Evolutionary conservation across 1,140 invertebrate species (phyloP).

Genomic region (Eupristina koningsbergeri): DNA sequence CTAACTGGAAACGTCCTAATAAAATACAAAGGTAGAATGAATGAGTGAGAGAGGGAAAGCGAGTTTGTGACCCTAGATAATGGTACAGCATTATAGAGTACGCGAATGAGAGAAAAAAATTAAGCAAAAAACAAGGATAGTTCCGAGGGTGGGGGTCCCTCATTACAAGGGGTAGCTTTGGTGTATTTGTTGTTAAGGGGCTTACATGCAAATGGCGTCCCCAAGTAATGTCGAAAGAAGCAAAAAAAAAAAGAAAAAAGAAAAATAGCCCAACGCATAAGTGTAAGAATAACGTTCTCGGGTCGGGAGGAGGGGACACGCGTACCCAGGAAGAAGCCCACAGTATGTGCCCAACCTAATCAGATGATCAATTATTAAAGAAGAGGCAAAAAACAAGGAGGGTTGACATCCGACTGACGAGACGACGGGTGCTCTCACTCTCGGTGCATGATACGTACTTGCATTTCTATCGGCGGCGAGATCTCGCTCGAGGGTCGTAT

Average conservation of each 20-base stretch:
- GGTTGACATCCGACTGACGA: constrained; percentile 71
- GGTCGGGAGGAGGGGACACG: constrained; percentile 50
- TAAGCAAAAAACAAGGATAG: constrained; percentile 59
- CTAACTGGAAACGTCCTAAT: constrained; percentile 47
- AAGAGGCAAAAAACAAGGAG: constrained; percentile 70
- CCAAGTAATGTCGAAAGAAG: constrained; percentile 57
- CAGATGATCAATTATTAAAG: constrained; percentile 74
- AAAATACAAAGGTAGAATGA: constrained; percentile 21
- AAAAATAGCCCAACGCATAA: constrained; percentile 60
- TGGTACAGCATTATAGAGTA: constrained; percentile 1
- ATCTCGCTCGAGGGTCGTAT: constrained; percentile 45
- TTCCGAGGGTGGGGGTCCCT: constrained; percentile 58
- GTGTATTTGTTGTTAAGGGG: constrained; percentile 72
- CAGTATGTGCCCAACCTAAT: constrained; percentile 71
- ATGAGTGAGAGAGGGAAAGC: neutral
- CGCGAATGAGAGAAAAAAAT: constrained; percentile 61
- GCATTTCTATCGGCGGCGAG: constrained; percentile 12
- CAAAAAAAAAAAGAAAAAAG: constrained; percentile 61
- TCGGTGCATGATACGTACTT: constrained; percentile 13
- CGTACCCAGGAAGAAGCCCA: constrained; percentile 32
- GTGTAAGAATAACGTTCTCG: constrained; percentile 67
- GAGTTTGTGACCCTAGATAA: constrained; percentile 23
- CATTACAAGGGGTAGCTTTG: constrained; percentile 69
- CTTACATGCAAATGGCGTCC: constrained; percentile 70
- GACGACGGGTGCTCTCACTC: constrained; percentile 34